Conservation (phyloP, 2,888 invertebrate genomes). For the Coremacera marginata region DNA sequence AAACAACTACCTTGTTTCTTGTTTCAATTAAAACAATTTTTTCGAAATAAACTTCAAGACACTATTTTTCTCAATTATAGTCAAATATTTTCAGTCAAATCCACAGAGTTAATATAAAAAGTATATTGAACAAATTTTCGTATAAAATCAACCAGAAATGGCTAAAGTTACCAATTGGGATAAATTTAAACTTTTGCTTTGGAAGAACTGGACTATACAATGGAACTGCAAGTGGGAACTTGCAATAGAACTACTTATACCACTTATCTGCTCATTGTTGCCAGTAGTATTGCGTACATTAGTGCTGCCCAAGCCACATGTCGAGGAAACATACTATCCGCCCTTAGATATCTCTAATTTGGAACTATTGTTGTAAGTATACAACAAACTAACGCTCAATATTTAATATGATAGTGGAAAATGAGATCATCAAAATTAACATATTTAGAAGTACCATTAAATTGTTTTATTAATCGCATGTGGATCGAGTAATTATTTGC, state of each 20-base stretch:
- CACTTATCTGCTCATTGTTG: constrained; percentile 76
- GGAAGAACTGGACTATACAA: constrained; percentile 87
- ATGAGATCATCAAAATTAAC: not conserved
- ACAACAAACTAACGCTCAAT: too few species aligned
- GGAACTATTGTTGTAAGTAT: constrained; percentile 58
- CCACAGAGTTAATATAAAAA: too few species aligned
- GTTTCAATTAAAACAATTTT: too few species aligned
- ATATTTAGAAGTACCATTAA: not conserved
- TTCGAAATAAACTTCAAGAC: too few species aligned
- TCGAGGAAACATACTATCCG: constrained; percentile 60
- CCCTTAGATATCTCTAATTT: constrained; percentile 65
- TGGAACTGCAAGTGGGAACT: constrained; percentile 80
- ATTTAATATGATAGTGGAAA: too few species aligned
- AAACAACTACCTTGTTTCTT: too few species aligned
- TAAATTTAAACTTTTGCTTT: constrained; percentile 80
- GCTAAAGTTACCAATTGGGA: constrained; percentile 64
- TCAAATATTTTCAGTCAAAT: too few species aligned
- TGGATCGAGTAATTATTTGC: too few species aligned
- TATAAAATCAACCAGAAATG: constrained; percentile 46
- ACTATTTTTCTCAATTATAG: too few species aligned
- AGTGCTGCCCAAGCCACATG: constrained; percentile 76
- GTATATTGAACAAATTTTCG: not conserved
- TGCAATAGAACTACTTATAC: constrained; percentile 76
- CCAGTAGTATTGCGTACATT: constrained; percentile 79
- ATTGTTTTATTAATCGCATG: too few species aligned